Base-by-base conservation (phyloP, 2,888 invertebrate genomes). In the Masnerella sp. region DNA sequence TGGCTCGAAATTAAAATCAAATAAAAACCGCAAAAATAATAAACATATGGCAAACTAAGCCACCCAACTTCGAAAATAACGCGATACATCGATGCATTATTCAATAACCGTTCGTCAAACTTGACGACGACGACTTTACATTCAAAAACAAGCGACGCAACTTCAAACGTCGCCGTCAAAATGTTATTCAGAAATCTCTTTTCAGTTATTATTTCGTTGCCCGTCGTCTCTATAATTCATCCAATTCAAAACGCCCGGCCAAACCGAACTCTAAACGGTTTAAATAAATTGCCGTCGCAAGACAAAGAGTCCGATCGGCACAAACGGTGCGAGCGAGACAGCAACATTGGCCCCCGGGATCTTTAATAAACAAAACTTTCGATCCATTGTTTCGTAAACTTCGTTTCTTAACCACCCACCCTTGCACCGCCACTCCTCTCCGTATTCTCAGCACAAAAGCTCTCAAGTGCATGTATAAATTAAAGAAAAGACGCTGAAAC, bases 331-430 rank as follows among this genome's bases (percentile, higher is more conserved):
- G n/a, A n/a, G 25, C 36, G 15, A 14, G 45, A 17, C 14, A 43
- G n/a, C 4, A 43, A 34, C 9, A 15, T 17, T n/a, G 45, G 15
- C 8, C 28, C 9, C 11, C 14, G 12, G 28, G 47, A 59, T 59
- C 34, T 64, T 64, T 64, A 64, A 52, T 64, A 52, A 52, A 64
- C 52, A 52, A 43, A 52, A 64, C 22, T 43, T 49, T 61, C 49
- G 49, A 49, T 49, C 49, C 40, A 61, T 40, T 61, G 49, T 61
- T 49, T 40, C 32, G 40, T 22, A 30, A 61, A 59, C 25, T 59
- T 43, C 14, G 43, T 36, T n/a, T n/a, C n/a, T n/a, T n/a, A n/a
- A n/a, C n/a, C n/a, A n/a, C n/a, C n/a, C n/a, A n/a, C n/a, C n/a
- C n/a, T n/a, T n/a, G n/a, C n/a, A n/a, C n/a, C n/a, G n/a, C n/a